A percentile compares a stretch with the other conserved stretches of the same genome.
Evolutionary conservation across 2,888 invertebrate genomes (phyloP).

Genomic region (Drosophila bunnanda): DNA sequence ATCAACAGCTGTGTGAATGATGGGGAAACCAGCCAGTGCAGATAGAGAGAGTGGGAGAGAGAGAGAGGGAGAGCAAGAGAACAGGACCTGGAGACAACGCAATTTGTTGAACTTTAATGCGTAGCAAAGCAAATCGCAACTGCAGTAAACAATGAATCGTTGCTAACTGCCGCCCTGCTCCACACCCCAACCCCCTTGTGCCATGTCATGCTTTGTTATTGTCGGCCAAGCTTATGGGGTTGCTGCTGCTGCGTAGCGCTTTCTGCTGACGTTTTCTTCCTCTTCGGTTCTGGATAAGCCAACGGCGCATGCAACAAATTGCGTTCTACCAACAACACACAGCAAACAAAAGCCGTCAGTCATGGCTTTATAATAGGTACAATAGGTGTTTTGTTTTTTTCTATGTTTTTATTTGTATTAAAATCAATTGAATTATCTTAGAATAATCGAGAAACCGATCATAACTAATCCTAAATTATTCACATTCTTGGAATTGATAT

Average conservation of each 20-base stretch:
- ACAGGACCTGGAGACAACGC: constrained; percentile 54
- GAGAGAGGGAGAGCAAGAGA: constrained; percentile 3
- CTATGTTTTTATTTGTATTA: too few species aligned
- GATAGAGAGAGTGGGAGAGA: constrained; percentile 13
- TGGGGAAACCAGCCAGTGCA: constrained; percentile 1
- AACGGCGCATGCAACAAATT: constrained; percentile 52
- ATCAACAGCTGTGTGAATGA: constrained; percentile 62
- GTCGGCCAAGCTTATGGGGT: constrained; percentile 23
- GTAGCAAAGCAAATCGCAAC: constrained; percentile 41
- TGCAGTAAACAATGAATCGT: constrained; percentile 41
- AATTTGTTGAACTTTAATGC: constrained; percentile 52
- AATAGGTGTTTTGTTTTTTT: too few species aligned
- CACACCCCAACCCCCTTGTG: constrained; percentile 2
- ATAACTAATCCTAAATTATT: too few species aligned
- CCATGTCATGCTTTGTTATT: constrained; percentile 27
- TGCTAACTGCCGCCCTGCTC: constrained; percentile 25
- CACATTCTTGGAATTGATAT: too few species aligned
- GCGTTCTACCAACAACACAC: constrained; percentile 42
- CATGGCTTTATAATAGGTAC: constrained; percentile 10
- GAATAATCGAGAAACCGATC: too few species aligned
- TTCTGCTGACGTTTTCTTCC: constrained; percentile 15
- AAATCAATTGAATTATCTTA: too few species aligned
- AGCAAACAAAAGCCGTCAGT: constrained; percentile 12
- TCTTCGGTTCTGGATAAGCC: constrained; percentile 27
- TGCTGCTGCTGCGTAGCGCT: constrained; percentile 35